phyloP scores from a whole-genome alignment of 1,140 invertebrate genomes.

The Eurosta solidaginis region DNA sequence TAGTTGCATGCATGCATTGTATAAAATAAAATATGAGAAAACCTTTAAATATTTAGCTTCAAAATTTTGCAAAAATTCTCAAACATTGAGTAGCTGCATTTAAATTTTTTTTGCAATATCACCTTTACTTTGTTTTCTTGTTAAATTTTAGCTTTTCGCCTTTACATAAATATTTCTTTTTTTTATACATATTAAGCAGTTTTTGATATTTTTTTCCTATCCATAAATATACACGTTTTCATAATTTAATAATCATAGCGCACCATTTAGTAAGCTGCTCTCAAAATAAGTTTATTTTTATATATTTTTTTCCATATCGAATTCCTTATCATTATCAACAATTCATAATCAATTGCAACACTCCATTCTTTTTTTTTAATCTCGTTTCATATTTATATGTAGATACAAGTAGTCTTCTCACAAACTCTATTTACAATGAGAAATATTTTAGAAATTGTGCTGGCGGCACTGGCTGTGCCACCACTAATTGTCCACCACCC shows the following conservation, averaged over 20 bases:
- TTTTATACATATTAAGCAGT: conserved; percentile 8
- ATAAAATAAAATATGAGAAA: not conserved
- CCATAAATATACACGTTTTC: not conserved
- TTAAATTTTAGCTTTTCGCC: not conserved
- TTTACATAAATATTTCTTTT: not conserved
- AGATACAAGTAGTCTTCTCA: too few species aligned
- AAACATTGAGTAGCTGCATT: not conserved
- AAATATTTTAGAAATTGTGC: conserved; percentile 90
- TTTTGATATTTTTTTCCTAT: not conserved
- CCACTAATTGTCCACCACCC: conserved; percentile 76
- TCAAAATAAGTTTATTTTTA: not conserved
- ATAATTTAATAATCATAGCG: not conserved
- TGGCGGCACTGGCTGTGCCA: conserved; percentile 83
- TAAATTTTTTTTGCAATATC: not conserved
- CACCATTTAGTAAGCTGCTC: not conserved
- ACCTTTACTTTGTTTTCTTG: conserved; percentile 4
- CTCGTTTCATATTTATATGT: not conserved
- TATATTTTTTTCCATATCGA: not conserved
- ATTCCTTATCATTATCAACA: not conserved
- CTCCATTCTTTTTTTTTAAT: not conserved
- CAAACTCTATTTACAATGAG: conserved; percentile 70
- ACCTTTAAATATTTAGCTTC: not conserved
- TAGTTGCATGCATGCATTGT: not conserved
- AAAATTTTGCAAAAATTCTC: not conserved
- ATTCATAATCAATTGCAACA: not conserved